Conservation (phyloP, 2,797 vertebrate species). For the Clarias pachynema region DNA sequence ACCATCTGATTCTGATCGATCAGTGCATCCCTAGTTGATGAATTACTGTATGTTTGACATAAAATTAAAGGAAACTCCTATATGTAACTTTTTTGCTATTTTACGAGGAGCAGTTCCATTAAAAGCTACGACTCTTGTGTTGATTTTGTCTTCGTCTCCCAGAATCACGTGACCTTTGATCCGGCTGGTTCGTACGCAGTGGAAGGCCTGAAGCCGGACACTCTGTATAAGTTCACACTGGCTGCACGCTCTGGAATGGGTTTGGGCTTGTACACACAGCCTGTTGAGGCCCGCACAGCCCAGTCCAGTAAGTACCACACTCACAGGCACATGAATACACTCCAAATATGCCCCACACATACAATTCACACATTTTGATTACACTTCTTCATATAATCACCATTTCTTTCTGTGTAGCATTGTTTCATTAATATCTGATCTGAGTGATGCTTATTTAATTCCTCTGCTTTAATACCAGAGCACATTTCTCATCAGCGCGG, state of each 20-base stretch:
- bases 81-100: background rate
- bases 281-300: conserved; percentile 83
- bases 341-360: background rate
- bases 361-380: background rate
- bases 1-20: no score
- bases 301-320: conserved; percentile 88
- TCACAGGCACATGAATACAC: background rate
- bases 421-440: background rate
- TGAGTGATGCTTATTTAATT: background rate
- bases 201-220: conserved; percentile 91
- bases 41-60: background rate
- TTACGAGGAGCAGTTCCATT: background rate
- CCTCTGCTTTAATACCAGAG: background rate
- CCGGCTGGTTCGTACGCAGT: conserved; percentile 85
- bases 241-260: conserved; percentile 90
- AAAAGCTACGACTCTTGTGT: background rate
- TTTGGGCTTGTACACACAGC: conserved; percentile 87
- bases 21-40: background rate
- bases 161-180: conserved; percentile 85
- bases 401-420: background rate
- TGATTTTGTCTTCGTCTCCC: conserved; percentile 50
- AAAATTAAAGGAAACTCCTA: background rate
- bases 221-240: conserved; percentile 87
- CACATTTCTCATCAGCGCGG: background rate
- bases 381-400: background rate